A percentile compares a stretch with the other conserved stretches of the same genome.
These are phyloP conservation scores for Spermophilus dauricus DNA, from an alignment of 2,113 vertebrate genomes.

Conservation along the genomic window DNA sequence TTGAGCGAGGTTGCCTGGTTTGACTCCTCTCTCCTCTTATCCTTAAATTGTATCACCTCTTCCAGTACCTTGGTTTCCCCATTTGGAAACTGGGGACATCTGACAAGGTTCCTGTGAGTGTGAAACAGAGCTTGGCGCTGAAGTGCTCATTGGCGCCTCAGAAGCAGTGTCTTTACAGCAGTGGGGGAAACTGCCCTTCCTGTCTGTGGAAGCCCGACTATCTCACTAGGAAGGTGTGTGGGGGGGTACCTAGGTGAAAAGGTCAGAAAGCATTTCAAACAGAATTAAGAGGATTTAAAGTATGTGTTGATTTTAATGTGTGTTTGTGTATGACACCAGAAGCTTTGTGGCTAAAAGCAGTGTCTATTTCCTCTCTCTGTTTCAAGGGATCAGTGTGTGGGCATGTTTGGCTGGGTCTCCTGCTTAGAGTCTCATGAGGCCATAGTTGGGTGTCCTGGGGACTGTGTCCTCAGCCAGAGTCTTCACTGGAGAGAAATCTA, in stretches of 20 bases:
- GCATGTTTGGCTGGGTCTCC: neutral
- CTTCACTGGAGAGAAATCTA: neutral
- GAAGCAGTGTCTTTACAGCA: neutral
- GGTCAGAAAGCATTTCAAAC: neutral
- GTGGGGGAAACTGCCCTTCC: neutral
- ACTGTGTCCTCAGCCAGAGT: neutral
- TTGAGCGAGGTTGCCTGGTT: neutral
- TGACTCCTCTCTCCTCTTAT: neutral
- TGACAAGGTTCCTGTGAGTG: neutral
- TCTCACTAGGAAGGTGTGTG: neutral
- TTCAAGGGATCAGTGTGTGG: neutral
- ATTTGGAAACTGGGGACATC: neutral
- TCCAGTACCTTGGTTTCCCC: neutral
- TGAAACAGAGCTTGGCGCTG: neutral
- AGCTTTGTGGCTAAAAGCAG: neutral
- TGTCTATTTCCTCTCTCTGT: neutral
- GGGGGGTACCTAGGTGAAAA: neutral
- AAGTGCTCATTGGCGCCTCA: neutral
- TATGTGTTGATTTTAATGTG: neutral
- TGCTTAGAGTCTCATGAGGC: too few relatives aligned
- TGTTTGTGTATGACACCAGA: neutral
- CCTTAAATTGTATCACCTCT: neutral
- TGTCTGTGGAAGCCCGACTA: neutral
- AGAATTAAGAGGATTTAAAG: neutral
- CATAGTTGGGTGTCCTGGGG: neutral